Evolutionary conservation across 1,140 invertebrate genomes (phyloP).

Genomic region (Idris sp.): DNA sequence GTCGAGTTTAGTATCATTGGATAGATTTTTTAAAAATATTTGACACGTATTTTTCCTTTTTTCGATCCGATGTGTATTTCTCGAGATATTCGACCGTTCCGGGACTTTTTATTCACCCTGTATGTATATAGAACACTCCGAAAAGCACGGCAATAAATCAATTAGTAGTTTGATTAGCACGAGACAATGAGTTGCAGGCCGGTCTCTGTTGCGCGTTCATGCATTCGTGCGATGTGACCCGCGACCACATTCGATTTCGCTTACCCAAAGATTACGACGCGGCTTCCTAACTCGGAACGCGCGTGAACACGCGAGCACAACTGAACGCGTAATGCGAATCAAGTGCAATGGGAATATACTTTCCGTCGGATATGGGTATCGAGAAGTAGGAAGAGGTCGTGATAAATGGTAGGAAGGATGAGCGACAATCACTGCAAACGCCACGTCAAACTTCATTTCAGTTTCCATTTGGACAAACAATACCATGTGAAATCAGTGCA

Average conservation of each 20-base stretch:
- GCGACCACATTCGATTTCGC: constrained; percentile 62
- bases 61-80: no score
- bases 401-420: constrained; percentile 56
- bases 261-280: constrained; percentile 62
- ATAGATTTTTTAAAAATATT: no score
- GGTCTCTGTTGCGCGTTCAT: constrained; percentile 13
- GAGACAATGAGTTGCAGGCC: constrained; percentile 37
- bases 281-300: constrained; percentile 56
- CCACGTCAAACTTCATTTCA: no score
- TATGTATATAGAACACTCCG: no score
- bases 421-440: constrained; percentile 15
- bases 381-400: constrained; percentile 58
- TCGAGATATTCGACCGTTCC: no score
- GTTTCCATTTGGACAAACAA: no score
- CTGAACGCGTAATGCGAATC: constrained; percentile 53
- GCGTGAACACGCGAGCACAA: constrained; percentile 48
- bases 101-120: no score
- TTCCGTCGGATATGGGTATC: constrained; percentile 52
- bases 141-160: constrained; percentile 19
- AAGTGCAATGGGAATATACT: constrained; percentile 57
- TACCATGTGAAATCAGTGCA: no score
- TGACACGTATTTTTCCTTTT: no score
- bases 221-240: constrained; percentile 43
- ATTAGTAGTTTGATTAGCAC: constrained; percentile 16
- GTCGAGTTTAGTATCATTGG: no score